These are phyloP conservation scores for Falco naumanni DNA, from an alignment of 2,797 vertebrate genomes.

Conservation along the genomic window DNA sequence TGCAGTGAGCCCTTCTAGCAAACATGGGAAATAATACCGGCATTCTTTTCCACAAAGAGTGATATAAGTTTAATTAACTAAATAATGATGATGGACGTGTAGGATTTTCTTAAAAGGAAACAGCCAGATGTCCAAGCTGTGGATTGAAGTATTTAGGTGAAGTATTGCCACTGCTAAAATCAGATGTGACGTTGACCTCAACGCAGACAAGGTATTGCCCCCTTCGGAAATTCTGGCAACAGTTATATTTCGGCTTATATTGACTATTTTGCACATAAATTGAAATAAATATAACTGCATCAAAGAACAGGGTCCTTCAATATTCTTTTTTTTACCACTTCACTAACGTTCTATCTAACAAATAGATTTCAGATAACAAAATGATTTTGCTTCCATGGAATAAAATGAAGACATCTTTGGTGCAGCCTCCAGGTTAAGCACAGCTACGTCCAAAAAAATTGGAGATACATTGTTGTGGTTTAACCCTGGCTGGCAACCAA, in stretches of 20 bases:
- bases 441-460: neutral
- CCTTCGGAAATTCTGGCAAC: neutral
- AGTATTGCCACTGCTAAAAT: neutral
- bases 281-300: neutral
- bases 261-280: neutral
- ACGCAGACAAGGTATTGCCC: neutral
- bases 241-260: neutral
- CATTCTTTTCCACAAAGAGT: neutral
- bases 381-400: neutral
- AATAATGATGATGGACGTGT: neutral
- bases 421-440: neutral
- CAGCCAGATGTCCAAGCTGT: neutral
- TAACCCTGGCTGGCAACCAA: no score
- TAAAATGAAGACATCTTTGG: neutral
- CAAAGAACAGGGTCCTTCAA: neutral
- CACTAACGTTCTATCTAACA: neutral
- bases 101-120: neutral
- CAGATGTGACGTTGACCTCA: neutral
- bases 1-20: neutral
- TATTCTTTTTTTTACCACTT: neutral
- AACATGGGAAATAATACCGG: neutral
- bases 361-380: neutral
- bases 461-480: neutral
- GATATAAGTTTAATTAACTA: neutral
- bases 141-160: neutral